These are phyloP conservation scores for Hydrolagus colliei DNA, from an alignment of 2,797 vertebrate species.

Conservation along the genomic window DNA sequence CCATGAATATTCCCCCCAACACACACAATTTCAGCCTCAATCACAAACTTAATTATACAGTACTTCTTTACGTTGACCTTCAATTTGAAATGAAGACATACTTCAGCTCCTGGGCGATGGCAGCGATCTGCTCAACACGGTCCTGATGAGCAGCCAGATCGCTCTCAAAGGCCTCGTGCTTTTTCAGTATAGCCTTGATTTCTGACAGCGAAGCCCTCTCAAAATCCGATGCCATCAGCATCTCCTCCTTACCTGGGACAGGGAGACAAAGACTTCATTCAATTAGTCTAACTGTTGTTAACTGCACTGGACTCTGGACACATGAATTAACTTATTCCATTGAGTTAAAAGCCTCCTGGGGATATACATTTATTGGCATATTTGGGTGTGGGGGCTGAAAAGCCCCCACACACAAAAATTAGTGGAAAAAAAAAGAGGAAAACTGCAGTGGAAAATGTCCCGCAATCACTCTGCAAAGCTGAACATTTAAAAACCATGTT, in stretches of 20 bases:
- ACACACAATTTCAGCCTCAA: background rate
- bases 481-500: background rate
- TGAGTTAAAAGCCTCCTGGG: no score
- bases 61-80: background rate
- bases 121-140: conserved; percentile 93
- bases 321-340: no score
- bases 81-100: conserved; percentile 46
- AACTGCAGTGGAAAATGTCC: background rate
- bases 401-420: background rate
- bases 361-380: no score
- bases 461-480: background rate
- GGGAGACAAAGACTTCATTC: conserved; percentile 34
- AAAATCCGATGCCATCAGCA: conserved; percentile 83
- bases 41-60: background rate
- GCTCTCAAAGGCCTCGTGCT: conserved; percentile 95
- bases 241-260: conserved; percentile 79
- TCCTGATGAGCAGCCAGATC: conserved; percentile 96
- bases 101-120: conserved; percentile 96
- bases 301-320: no score
- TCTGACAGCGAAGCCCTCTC: conserved; percentile 88
- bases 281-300: background rate
- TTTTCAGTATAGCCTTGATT: conserved; percentile 94
- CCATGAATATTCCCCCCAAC: background rate
- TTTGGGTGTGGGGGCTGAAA: background rate
- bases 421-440: background rate